Conservation (phyloP, 1,140 invertebrate species). For the Lanistes nyassanus region DNA sequence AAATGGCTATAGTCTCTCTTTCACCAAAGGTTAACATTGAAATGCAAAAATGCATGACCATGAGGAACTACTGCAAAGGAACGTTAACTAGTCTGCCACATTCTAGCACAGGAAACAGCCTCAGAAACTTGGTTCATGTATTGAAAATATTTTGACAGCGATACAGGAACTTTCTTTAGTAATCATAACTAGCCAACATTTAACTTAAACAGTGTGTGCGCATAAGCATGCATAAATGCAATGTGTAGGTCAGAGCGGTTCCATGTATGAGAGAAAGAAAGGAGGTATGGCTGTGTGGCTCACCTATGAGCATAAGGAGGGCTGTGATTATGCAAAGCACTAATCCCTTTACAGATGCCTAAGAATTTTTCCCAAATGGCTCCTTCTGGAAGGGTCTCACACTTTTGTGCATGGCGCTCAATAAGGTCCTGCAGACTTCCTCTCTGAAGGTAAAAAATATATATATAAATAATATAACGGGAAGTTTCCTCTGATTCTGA, state of each 20-base stretch:
- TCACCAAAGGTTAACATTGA: no score
- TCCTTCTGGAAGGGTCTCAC: conserved; percentile 74
- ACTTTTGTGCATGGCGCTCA: conserved; percentile 71
- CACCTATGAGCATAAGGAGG: conserved; percentile 80
- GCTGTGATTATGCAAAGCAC: conserved; percentile 79
- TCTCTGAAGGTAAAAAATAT: conserved; percentile 68
- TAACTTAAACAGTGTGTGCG: neutral
- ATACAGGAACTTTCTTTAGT: neutral
- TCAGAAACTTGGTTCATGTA: no score
- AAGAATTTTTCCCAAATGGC: conserved; percentile 79
- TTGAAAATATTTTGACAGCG: no score
- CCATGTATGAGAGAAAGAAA: no score
- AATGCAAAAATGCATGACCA: no score
- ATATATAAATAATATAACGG: no score
- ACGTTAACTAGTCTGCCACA: no score
- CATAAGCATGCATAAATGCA: neutral
- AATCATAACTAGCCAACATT: neutral
- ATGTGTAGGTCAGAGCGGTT: no score
- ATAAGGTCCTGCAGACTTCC: conserved; percentile 82
- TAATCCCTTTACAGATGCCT: conserved; percentile 80
- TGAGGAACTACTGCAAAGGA: no score
- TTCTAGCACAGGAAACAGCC: no score
- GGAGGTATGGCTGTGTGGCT: neutral
- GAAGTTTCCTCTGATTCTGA: no score
- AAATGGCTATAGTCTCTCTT: no score